Conservation (phyloP, 1,140 invertebrate genomes). For the Hydropsyche tenuis region DNA sequence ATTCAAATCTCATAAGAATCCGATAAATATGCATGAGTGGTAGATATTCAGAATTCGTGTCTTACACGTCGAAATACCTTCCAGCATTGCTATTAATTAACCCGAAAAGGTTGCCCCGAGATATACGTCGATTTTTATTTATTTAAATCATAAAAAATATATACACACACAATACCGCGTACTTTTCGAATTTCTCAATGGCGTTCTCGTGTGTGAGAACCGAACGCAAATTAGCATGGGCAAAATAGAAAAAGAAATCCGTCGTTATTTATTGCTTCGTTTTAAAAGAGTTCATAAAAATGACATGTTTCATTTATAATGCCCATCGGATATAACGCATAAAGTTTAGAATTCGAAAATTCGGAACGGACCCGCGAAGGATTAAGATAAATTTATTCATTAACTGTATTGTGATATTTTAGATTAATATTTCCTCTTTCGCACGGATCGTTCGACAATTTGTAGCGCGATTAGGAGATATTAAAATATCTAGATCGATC, state of each 20-base stretch:
- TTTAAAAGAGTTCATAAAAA: constrained; percentile 23
- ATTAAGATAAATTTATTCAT: too few species aligned
- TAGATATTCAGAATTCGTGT: constrained; percentile 26
- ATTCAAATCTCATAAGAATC: constrained; percentile 19
- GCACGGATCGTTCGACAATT: background rate
- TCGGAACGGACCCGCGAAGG: background rate
- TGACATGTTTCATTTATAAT: constrained; percentile 34
- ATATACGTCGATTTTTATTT: constrained; percentile 8
- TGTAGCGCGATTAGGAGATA: background rate
- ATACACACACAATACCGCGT: background rate
- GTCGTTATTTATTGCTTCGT: constrained; percentile 25
- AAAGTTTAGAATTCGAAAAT: background rate
- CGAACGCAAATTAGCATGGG: constrained; percentile 17
- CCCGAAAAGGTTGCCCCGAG: constrained; percentile 20
- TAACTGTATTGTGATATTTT: too few species aligned
- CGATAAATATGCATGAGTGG: constrained; percentile 26
- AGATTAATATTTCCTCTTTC: too few species aligned
- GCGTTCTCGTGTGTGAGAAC: background rate
- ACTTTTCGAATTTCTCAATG: background rate
- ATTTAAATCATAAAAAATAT: background rate
- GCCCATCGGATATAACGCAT: constrained; percentile 1
- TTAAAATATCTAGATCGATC: constrained; percentile 6
- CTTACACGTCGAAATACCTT: constrained; percentile 26
- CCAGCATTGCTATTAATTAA: constrained; percentile 22
- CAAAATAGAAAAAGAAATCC: background rate